Base-by-base conservation (phyloP, 2,113 vertebrate species). In the Megaceryle torquata region DNA sequence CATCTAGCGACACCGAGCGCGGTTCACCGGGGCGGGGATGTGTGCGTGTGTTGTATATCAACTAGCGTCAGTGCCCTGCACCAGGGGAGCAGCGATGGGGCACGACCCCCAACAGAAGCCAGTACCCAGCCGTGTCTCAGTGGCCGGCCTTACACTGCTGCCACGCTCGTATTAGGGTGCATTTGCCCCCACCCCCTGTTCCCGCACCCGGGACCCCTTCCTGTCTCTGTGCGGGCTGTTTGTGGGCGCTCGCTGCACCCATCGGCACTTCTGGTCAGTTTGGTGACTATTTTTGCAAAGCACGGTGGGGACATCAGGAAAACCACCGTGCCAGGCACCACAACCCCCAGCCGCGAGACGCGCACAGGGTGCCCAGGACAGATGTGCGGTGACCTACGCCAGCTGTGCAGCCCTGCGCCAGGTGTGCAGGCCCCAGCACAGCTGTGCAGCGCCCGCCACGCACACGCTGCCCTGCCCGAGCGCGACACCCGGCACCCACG, bases 1-100 rank as follows among this genome's bases (percentile, higher is more conserved):
- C 94, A 94, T 59, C 96, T 96, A 96, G 91, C 64, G 95, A 88
- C 94, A 64, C 19, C 13, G 19, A 57, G 46, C 11, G 5, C 11
- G 8, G 64, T 8, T 70, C 53, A 17, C 3, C 2, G 33, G 3
- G 15, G 6, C 3, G 10, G 2, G 18, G 3, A 11, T 14, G 28
- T 51, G 50, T 51, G 50, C 46, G 21, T 53, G 17, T 51, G 50
- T 22, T 51, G 50, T 24, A 33, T 5, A 18, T 16, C 72, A 57
- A 28, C 19, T 70, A 61, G 64, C 12, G 17, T 57, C 43, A 8
- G 10, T 16, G 59, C 15, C 35, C 35, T 13, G 48, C 37, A 26
- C 44, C 12, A 15, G 65, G 14, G 13, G 31, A 39, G 6, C 51
- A 56, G 22, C 41, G 5, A 22, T 3, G 51, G 68, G 51, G 25